A percentile compares a stretch with the other conserved stretches of the same genome.
Conservation (phyloP, 1,140 invertebrate genomes). For the Drosophila baimaii region DNA sequence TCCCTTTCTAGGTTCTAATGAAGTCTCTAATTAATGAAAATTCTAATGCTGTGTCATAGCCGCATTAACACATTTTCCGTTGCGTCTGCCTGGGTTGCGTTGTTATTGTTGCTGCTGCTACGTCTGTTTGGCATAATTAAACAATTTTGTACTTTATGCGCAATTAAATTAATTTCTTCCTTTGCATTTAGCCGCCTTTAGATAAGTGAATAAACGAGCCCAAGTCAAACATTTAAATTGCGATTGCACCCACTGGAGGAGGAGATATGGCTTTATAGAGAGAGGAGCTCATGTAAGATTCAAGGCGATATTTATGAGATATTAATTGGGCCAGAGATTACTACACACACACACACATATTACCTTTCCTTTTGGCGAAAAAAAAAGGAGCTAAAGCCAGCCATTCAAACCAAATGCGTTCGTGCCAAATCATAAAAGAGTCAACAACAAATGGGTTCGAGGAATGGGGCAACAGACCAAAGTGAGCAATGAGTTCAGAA, state of each 20-base stretch:
- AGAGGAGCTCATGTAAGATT: too few species aligned
- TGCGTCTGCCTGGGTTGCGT: constrained; percentile 18
- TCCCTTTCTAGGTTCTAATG: too few species aligned
- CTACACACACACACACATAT: background rate
- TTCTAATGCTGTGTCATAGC: too few species aligned
- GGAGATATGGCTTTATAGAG: constrained; percentile 14
- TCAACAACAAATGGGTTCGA: constrained; percentile 34
- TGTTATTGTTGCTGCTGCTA: too few species aligned
- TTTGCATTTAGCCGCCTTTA: constrained; percentile 67
- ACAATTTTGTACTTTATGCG: constrained; percentile 79
- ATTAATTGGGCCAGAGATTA: constrained; percentile 43
- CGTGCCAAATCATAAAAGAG: constrained; percentile 68
- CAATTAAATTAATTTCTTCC: constrained; percentile 78
- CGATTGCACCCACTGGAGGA: constrained; percentile 53
- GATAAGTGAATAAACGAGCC: constrained; percentile 80
- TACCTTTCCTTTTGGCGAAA: constrained; percentile 28
- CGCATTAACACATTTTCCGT: constrained; percentile 73
- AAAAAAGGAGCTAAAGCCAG: constrained; percentile 30
- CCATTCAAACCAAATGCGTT: constrained; percentile 49
- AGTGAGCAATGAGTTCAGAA: constrained; percentile 46
- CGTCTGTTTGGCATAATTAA: constrained; percentile 69
- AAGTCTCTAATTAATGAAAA: too few species aligned
- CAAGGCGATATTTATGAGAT: constrained; percentile 41
- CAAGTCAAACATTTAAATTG: constrained; percentile 79
- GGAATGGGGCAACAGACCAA: constrained; percentile 35